Evolutionary conservation across 2,888 invertebrate genomes (phyloP).

Genomic region (Blastobasis lacticolella): DNA sequence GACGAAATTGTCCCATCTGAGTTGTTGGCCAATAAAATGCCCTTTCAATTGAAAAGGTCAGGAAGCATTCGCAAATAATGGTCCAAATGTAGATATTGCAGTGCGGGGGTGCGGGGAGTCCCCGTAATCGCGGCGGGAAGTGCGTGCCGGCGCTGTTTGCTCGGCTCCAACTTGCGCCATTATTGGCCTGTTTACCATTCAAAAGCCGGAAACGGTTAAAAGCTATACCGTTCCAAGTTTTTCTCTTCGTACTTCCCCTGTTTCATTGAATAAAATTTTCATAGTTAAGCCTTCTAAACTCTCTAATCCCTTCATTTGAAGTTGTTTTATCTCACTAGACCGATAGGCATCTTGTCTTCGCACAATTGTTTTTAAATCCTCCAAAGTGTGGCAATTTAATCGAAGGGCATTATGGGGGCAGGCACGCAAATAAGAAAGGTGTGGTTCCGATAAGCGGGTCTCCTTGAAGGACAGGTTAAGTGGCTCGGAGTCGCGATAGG

Average conservation of each 20-base stretch:
- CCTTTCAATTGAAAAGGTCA: no score
- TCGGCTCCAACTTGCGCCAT: conserved; percentile 19
- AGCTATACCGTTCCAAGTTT: conserved; percentile 12
- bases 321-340: no score
- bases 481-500: conserved; percentile 10
- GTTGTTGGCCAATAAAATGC: no score
- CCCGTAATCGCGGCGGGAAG: conserved; percentile 8
- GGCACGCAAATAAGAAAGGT: conserved; percentile 25
- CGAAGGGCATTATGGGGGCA: conserved; percentile 20
- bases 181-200: conserved; percentile 22
- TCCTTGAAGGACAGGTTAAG: conserved; percentile 7
- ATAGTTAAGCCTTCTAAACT: background rate
- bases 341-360: background rate
- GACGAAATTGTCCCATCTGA: no score
- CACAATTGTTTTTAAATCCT: conserved; percentile 5
- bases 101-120: background rate
- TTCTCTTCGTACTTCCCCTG: conserved; percentile 2
- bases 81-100: conserved; percentile 4
- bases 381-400: conserved; percentile 16
- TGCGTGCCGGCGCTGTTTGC: conserved; percentile 21
- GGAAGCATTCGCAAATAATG: background rate
- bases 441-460: conserved; percentile 16
- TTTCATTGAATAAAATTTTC: conserved; percentile 5
- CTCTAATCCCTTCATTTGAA: background rate
- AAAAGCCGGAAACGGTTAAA: conserved; percentile 17